These are phyloP conservation scores for Idaea straminata DNA, from an alignment of 2,888 invertebrate species.

Conservation along the genomic window DNA sequence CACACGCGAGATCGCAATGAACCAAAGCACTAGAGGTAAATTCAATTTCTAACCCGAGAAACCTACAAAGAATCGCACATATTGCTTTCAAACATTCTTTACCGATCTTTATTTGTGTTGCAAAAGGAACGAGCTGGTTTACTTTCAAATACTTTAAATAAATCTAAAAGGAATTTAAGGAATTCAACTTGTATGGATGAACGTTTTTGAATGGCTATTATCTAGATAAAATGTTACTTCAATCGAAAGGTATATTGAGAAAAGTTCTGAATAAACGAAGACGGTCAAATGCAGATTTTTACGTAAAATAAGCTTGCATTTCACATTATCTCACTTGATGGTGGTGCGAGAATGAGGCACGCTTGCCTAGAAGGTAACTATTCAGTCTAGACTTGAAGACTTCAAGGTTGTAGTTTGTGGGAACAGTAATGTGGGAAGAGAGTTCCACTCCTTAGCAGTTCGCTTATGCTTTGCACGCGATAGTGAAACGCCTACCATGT, in stretches of 20 bases:
- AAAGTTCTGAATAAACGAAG: too few relatives aligned
- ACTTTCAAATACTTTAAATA: not conserved
- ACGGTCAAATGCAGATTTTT: too few relatives aligned
- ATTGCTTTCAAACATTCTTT: conserved; percentile 24
- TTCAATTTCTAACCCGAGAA: conserved; percentile 3
- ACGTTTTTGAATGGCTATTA: not conserved
- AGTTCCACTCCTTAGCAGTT: too few relatives aligned
- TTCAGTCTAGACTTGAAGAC: too few relatives aligned
- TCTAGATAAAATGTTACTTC: not conserved
- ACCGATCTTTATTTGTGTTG: conserved; percentile 19
- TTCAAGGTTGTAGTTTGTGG: too few relatives aligned
- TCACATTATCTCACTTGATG: too few relatives aligned
- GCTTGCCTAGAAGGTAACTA: too few relatives aligned
- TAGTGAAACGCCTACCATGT: too few relatives aligned
- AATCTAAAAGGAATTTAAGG: not conserved
- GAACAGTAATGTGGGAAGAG: too few relatives aligned
- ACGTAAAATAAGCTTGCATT: too few relatives aligned
- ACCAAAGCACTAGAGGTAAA: conserved; percentile 14
- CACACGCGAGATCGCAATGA: conserved; percentile 32
- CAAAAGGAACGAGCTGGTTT: not conserved
- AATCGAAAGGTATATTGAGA: not conserved
- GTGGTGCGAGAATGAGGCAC: too few relatives aligned
- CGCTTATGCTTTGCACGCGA: too few relatives aligned
- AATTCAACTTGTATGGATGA: not conserved
- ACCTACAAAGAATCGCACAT: conserved; percentile 20